phyloP scores from a whole-genome alignment of 92 coral and sea anemone genomes.

The Ricordea florida region DNA sequence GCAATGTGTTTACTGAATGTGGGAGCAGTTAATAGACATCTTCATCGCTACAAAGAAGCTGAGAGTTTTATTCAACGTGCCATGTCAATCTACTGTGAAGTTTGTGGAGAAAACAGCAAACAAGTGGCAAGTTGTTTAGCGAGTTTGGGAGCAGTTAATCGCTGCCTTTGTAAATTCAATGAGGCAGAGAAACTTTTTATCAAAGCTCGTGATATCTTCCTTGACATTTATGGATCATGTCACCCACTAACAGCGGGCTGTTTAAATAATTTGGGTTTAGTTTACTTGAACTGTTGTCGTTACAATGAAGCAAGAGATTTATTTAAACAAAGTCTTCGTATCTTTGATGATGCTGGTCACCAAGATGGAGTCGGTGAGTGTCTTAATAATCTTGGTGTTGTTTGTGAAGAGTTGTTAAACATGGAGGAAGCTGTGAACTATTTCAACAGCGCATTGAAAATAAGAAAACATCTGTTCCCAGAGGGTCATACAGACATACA shows the following conservation, averaged over 20 bases:
- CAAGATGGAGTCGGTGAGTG: too few relatives aligned
- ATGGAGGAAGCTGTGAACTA: too few relatives aligned
- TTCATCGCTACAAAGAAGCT: too few relatives aligned
- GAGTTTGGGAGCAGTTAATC: constrained; percentile 17
- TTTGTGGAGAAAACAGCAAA: too few relatives aligned
- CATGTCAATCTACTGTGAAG: too few relatives aligned
- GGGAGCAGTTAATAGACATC: too few relatives aligned
- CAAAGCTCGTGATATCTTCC: constrained; percentile 30
- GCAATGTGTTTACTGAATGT: too few relatives aligned
- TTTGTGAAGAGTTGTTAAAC: neutral
- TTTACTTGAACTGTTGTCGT: constrained; percentile 19
- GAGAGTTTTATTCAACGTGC: too few relatives aligned
- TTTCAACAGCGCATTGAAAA: too few relatives aligned
- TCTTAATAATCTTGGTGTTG: neutral
- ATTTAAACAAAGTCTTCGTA: neutral
- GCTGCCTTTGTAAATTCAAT: constrained; percentile 10
- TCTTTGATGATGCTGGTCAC: neutral
- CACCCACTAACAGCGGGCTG: constrained; percentile 35
- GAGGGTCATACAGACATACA: too few relatives aligned
- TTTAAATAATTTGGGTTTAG: constrained; percentile 43
- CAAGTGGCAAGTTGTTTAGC: too few relatives aligned
- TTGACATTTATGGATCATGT: constrained; percentile 25
- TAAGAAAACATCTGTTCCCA: too few relatives aligned
- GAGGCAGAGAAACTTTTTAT: constrained; percentile 14
- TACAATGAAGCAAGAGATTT: neutral